Conservation (phyloP, 2,888 invertebrate genomes). For the Apodemia mormo region DNA sequence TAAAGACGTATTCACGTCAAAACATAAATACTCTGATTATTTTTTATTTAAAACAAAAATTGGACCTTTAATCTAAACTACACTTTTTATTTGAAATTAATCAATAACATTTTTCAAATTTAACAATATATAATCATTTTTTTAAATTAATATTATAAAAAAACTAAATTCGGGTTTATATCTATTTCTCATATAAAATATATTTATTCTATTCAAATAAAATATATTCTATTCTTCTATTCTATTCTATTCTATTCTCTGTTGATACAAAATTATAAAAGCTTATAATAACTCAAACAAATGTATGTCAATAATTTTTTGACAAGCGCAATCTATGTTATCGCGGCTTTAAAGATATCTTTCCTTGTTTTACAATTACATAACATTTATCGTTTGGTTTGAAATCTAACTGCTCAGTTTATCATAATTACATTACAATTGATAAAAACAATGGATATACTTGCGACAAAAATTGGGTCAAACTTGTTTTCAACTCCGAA, state of each 20-base stretch:
- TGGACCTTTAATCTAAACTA: no score
- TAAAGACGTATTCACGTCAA: no score
- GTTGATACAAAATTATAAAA: background rate
- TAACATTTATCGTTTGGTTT: background rate
- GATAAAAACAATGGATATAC: constrained; percentile 20
- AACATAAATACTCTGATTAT: no score
- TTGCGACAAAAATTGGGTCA: constrained; percentile 21
- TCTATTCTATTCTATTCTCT: background rate
- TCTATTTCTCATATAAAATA: no score
- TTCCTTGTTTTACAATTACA: background rate
- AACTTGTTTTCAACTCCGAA: constrained; percentile 22
- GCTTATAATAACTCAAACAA: background rate
- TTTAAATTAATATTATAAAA: no score
- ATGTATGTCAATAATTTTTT: background rate
- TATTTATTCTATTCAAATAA: no score
- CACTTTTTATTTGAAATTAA: no score
- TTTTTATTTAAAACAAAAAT: no score
- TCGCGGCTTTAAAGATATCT: background rate
- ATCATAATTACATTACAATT: constrained; percentile 15
- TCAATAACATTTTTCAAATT: no score
- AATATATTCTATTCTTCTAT: no score
- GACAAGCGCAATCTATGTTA: background rate
- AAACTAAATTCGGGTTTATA: no score
- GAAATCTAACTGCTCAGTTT: background rate
- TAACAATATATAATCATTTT: no score